Evolutionary conservation across 2,888 invertebrate species (phyloP), one percentile per base, ranked within the genome.

Genomic region (Bombylius discolor): DNA sequence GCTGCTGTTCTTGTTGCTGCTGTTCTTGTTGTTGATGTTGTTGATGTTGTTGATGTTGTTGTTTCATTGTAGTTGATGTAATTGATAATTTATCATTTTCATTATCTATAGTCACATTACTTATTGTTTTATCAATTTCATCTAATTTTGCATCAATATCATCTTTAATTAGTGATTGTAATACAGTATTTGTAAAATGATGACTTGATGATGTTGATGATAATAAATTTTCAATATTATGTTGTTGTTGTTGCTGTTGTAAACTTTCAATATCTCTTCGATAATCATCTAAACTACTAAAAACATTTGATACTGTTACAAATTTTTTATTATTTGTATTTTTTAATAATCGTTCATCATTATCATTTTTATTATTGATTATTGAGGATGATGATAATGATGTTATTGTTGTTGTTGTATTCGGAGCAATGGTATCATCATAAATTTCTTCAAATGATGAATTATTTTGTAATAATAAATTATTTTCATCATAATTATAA

Each of bases 231-330:
- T 6, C 4, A 4, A 23, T 55, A 31, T 48, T 52, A 8, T 53
- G 52, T n/a, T 47, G 47, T 33, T 51, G 51, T 23, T 51, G 47
- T 42, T 51, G 51, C 31, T 52, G 34, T 42, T 66, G 66, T 49
- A 72, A 59, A 1, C 66, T 66, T 57, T 69, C 67, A 5, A 71
- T 67, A 65, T 71, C 68, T 55, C 68, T 69, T 34, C 70, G 64
- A 56, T 82, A 83, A 55, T 83, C 82, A 59, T 81, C 80, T 52
- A 83, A 70, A 65, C 81, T 82, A 63, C 77, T 79, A 61, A 82
- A 82, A 36, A 83, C 82, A 64, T 82, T 81, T 55, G 80, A 81
- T 53, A 82, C 81, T 54, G 75, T 78, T 42, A 78, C 76, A 62
- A 76, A 76, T 45, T 66, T 70, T 60, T 65, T 69, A 5, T 67